Conservation (phyloP, 2,888 invertebrate genomes). For the Acronicta psi region DNA sequence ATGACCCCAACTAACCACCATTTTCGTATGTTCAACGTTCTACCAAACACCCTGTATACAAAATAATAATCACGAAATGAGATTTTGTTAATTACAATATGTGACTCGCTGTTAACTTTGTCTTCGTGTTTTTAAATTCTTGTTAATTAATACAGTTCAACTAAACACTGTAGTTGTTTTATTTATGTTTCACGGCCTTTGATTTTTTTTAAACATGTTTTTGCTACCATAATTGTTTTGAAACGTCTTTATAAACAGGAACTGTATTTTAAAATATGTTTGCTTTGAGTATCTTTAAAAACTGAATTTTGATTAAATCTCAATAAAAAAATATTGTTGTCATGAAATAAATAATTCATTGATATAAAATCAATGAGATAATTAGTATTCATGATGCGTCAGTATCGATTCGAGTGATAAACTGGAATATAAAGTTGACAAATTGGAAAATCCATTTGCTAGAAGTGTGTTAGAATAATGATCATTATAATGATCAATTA, state of each 20-base stretch:
- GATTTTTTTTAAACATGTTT: background rate
- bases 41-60: too few species aligned
- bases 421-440: background rate
- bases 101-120: slow-evolving; percentile 22
- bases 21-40: too few species aligned
- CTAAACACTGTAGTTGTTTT: slow-evolving; percentile 39
- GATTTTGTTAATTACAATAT: slow-evolving; percentile 24
- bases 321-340: background rate
- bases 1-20: too few species aligned
- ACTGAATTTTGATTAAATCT: too few species aligned
- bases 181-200: slow-evolving; percentile 14
- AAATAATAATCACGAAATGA: background rate
- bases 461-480: background rate
- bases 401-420: background rate
- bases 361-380: background rate
- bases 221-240: background rate
- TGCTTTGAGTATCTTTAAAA: too few species aligned
- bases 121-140: slow-evolving; percentile 55
- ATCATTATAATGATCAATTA: slow-evolving; percentile 10
- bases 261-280: background rate
- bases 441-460: slow-evolving; percentile 1
- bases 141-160: slow-evolving; percentile 67
- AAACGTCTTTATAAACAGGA: background rate
- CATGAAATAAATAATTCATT: background rate
- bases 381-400: background rate